Evolutionary conservation across 2,888 invertebrate genomes (phyloP), one percentile per base, ranked within the genome.

Genomic region (Mystacides longicornis): DNA sequence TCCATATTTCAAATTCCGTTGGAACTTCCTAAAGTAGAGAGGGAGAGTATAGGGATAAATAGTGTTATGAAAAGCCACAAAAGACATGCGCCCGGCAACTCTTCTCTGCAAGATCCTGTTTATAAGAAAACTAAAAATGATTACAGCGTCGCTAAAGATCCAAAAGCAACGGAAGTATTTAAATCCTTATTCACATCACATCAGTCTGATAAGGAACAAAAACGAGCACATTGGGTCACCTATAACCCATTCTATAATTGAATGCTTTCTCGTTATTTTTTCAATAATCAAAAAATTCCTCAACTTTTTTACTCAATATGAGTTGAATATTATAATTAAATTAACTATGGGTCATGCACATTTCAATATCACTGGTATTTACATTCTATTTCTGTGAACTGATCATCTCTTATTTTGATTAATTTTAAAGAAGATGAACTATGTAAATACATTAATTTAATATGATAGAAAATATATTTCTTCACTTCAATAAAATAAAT

Each of bases 181-280:
- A 99, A 98, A 71, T 96, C 96, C 2, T 71, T 99, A 51, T 99
- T 99, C 67, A 98, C 96, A 0, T 83, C 89, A 7, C 94, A 94
- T 67, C 82, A 88, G 66, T 86, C 82, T 53, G 97, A 96, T 54
- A 81, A 89, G 64, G 85, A 88, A 52, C 94, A 97, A 69, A 81
- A 85, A 46, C 84, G 89, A 64, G 94, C 94, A 1, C 96, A 98
- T 69, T 99, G 98, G 99, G 86, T 98, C 54, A 98, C 98, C 0
- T 96, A 93, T 66, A 98, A 98, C 79, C 98, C 98, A 50, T 92
- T 92, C 71, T 93, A 92, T 69, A 92, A 92, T 74, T 88, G 74
- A 75, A 5, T 43, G 14, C 43, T n/a, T 5, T n/a, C n/a, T n/a
- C n/a, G n/a, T n/a, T n/a, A n/a, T n/a, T n/a, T n/a, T n/a, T n/a